Evolutionary conservation across 2,113 vertebrate genomes (phyloP).

Genomic region (Chloebia gouldiae): DNA sequence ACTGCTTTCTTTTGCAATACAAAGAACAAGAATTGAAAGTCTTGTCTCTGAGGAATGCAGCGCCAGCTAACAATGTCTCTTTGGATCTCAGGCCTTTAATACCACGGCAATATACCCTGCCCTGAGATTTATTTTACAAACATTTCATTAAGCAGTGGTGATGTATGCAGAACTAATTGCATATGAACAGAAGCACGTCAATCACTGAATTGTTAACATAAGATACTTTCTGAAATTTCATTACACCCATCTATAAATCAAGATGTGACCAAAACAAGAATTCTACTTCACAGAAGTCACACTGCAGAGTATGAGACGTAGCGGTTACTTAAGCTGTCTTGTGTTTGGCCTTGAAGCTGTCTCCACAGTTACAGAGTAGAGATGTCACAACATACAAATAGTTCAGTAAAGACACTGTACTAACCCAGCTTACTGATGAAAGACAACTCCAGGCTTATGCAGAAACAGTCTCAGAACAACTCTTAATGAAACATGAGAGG

Average conservation of each 20-base stretch:
- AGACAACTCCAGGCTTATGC: not conserved
- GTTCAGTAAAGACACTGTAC: not conserved
- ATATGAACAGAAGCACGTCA: not conserved
- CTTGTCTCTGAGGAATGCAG: not conserved
- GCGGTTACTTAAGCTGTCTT: not conserved
- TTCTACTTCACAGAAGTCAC: not conserved
- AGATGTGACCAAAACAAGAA: not conserved
- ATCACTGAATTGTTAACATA: not conserved
- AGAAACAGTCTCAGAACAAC: not conserved
- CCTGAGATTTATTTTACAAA: not conserved
- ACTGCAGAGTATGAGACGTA: accelerated
- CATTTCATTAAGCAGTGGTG: not conserved
- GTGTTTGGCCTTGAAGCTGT: not conserved
- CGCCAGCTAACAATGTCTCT: not conserved
- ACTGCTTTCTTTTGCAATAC: not conserved
- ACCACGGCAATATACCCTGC: not conserved
- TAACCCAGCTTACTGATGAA: not conserved
- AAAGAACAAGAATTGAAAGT: not conserved
- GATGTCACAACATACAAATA: not conserved
- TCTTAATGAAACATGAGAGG: not conserved
- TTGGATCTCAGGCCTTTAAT: not conserved
- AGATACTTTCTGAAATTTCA: not conserved
- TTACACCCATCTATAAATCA: not conserved
- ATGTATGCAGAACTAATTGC: not conserved
- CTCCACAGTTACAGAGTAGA: not conserved